Base-by-base conservation (phyloP, 2,797 vertebrate genomes). In the Scleropages formosus region DNA sequence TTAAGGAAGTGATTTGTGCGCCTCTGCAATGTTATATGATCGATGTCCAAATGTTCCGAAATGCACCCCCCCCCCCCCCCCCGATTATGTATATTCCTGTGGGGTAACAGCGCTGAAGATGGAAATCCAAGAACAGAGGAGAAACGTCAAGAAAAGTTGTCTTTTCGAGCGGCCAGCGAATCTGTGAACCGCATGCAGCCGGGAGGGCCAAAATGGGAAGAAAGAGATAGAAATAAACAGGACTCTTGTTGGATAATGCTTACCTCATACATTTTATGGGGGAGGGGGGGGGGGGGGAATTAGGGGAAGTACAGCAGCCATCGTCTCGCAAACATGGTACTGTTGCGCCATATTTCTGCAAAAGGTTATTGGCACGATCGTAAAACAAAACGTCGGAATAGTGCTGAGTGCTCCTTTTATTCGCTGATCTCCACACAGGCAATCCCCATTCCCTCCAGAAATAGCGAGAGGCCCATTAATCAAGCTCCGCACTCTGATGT, bases 391-490 rank as follows among this genome's bases (percentile, higher is more conserved):
- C 27, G 72, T 69, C 77, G 31, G 68, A 68, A 46, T n/a, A 78
- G 24, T 26, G 66, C 47, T 15, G 62, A 20, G 74, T 58, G 44
- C 72, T 15, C 7, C 77, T 83, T 80, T 78, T 63, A 66, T 72
- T 78, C 60, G n/a, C 75, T 72, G 53, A 73, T 74, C 69, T 81
- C 74, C 16, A 76, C 76, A 73, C 80, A 83, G 84, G 84, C 84
- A 81, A 87, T 85, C 75, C 84, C 74, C 82, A 70, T 6, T 46
- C 64, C 76, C 80, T 82, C 87, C 85, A 75, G 81, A 87, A 89
- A 85, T 83, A 86, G 82, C 71, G 76, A 76, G 77, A 68, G 78
- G 7, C 73, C 77, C 78, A 87, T 90, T 84, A 84, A 87, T 89
- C 86, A 86, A 1, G 11, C 6, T 65, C 1, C 69, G 12, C 22